A percentile compares a stretch with the other conserved stretches of the same genome.
Conservation (phyloP, 2,113 vertebrate species). For the Ctenodactylus gundi region DNA sequence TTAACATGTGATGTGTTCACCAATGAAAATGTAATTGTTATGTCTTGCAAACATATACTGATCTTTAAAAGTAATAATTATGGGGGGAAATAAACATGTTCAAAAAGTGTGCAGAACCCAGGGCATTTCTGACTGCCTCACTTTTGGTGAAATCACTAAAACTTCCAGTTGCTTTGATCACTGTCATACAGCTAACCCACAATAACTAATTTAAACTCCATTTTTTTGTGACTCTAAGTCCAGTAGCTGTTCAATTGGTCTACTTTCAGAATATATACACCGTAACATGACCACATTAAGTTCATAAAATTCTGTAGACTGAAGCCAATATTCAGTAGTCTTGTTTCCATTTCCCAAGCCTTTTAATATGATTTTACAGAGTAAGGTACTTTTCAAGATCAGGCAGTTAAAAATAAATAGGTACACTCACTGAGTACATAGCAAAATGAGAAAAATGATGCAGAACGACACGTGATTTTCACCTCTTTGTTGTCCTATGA, state of each 20-base stretch:
- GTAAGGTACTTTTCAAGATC: not conserved
- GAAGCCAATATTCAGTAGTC: not conserved
- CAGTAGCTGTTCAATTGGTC: not conserved
- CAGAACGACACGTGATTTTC: not conserved
- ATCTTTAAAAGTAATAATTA: too few species aligned
- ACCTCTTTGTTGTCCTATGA: not conserved
- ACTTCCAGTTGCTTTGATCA: not conserved
- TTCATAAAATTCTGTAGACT: not conserved
- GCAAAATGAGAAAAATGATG: not conserved
- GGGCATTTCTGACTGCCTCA: not conserved
- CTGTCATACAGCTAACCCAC: not conserved
- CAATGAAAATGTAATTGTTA: too few species aligned
- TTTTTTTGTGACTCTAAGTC: not conserved
- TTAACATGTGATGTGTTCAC: too few species aligned
- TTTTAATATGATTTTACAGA: not conserved
- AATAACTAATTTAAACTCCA: not conserved
- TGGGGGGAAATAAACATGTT: too few species aligned
- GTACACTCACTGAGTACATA: not conserved
- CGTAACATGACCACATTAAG: not conserved
- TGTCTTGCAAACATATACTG: too few species aligned
- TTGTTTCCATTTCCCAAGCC: not conserved
- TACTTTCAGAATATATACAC: not conserved
- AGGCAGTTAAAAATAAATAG: not conserved
- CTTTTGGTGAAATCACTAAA: not conserved
- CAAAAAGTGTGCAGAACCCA: too few species aligned